These are phyloP conservation scores for Dendrolimus punctatus DNA, from an alignment of 1,140 invertebrate genomes.

Conservation along the genomic window DNA sequence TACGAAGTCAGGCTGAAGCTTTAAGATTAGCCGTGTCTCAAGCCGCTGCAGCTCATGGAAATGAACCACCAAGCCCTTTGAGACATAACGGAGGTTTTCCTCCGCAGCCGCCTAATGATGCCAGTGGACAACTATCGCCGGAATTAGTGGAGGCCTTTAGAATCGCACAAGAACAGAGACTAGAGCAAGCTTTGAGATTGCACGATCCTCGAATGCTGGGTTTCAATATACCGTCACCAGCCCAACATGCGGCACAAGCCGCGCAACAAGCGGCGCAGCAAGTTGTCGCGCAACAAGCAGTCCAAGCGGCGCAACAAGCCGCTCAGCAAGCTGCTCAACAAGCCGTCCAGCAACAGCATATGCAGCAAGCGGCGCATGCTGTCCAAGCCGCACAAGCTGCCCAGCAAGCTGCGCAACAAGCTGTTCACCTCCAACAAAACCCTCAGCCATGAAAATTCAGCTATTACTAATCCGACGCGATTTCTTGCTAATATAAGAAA, in stretches of 20 bases:
- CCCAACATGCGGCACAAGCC: slow-evolving; percentile 35
- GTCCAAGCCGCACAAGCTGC: slow-evolving; percentile 42
- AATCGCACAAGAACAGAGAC: slow-evolving; percentile 82
- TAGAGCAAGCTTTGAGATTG: slow-evolving; percentile 86
- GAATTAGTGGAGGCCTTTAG: slow-evolving; percentile 81
- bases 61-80: slow-evolving; percentile 44
- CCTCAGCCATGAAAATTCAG: slow-evolving; percentile 72
- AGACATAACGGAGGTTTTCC: slow-evolving; percentile 70
- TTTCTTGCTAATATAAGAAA: slow-evolving; percentile 30
- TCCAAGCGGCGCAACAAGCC: slow-evolving; percentile 39
- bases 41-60: slow-evolving; percentile 67
- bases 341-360: slow-evolving; percentile 36
- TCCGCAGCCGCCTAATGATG: slow-evolving; percentile 44
- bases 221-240: slow-evolving; percentile 63
- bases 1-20: slow-evolving; percentile 88
- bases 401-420: slow-evolving; percentile 62
- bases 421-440: slow-evolving; percentile 65
- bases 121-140: slow-evolving; percentile 70
- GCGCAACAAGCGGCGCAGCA: slow-evolving; percentile 32
- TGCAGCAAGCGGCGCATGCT: slow-evolving; percentile 38
- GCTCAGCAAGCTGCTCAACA: slow-evolving; percentile 40
- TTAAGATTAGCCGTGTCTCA: slow-evolving; percentile 82
- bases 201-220: slow-evolving; percentile 74
- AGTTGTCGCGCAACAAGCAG: slow-evolving; percentile 15
- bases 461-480: slow-evolving; percentile 73